These are phyloP conservation scores for Melieria omissa DNA, from an alignment of 2,888 invertebrate species.

Conservation along the genomic window DNA sequence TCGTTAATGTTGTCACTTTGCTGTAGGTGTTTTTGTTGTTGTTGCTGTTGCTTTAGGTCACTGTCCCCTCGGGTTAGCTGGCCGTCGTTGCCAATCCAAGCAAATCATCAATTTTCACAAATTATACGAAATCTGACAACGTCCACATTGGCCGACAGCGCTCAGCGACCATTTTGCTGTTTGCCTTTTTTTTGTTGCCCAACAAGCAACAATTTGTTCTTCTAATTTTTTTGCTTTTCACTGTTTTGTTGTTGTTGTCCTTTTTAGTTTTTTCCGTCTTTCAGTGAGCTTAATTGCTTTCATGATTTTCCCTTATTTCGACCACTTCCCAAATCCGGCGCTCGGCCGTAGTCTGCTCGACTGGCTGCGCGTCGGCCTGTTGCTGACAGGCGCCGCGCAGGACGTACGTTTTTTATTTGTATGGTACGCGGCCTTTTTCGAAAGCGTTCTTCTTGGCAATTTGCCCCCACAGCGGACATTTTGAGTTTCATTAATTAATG, in stretches of 20 bases:
- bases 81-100: neutral
- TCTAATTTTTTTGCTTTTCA: neutral
- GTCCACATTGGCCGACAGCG: neutral
- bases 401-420: neutral
- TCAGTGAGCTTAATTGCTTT: neutral
- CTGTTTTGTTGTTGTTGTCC: neutral
- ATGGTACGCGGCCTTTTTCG: neutral
- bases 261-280: neutral
- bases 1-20: neutral
- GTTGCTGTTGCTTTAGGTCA: neutral
- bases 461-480: slow-evolving; percentile 21
- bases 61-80: neutral
- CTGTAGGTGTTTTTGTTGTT: neutral
- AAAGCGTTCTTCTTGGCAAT: neutral
- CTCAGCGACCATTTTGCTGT: neutral
- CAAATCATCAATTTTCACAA: slow-evolving; percentile 2
- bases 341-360: neutral
- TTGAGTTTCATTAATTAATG: slow-evolving; percentile 59
- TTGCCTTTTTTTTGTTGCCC: neutral
- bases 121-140: neutral
- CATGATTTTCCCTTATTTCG: neutral
- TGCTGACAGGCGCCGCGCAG: neutral
- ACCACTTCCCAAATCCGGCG: neutral
- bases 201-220: too few species aligned
- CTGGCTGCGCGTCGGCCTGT: neutral